Base-by-base conservation (phyloP, 2,888 invertebrate species). In the Andrena hattorfiana region DNA sequence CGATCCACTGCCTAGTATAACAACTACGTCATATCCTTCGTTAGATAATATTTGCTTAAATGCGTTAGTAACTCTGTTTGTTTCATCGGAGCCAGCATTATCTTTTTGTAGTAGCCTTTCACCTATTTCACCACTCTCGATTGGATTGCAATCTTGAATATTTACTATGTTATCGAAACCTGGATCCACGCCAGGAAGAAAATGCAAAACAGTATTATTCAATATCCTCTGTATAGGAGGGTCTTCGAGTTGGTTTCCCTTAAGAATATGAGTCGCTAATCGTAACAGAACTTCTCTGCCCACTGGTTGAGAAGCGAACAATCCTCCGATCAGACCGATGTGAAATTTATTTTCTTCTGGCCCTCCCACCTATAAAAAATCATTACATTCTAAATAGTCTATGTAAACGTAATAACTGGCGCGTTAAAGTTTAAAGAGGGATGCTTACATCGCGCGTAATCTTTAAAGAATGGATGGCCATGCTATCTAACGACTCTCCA, bases 211-310 rank as follows among this genome's bases (percentile, higher is more conserved):
- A 0, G 97, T 95, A 85, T 96, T 96, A 68, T 97, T 94, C 5
- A 99, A 92, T 16, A 99, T 94, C 26, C 94, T 94, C 56, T 95
- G 92, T 83, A 97, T 96, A 0, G 95, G 93, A 0, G 96, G 96
- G 89, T 98, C 96, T 32, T 96, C 96, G 71, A 96, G 95, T 62
- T 95, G 94, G 92, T 97, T 96, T 0, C 97, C 98, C 71, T 95
- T 96, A 30, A 97, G 94, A 26, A 99, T 94, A 94, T 99, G 98
- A 0, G 97, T 95, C 0, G 97, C 97, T 87, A 99, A 95, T 93
- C 98, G 97, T 0, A 98, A 91, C 0, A 97, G 94, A 79, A 99
- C 95, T 94, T 99, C 99, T 72, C 98, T 96, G 0, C 98, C 98
- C 20, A 97, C 94, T 0, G 98, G 97, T 91, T 98, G 97, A 0